These are phyloP conservation scores for Glareola pratincola DNA, from an alignment of 2,113 vertebrate genomes.

Conservation along the genomic window DNA sequence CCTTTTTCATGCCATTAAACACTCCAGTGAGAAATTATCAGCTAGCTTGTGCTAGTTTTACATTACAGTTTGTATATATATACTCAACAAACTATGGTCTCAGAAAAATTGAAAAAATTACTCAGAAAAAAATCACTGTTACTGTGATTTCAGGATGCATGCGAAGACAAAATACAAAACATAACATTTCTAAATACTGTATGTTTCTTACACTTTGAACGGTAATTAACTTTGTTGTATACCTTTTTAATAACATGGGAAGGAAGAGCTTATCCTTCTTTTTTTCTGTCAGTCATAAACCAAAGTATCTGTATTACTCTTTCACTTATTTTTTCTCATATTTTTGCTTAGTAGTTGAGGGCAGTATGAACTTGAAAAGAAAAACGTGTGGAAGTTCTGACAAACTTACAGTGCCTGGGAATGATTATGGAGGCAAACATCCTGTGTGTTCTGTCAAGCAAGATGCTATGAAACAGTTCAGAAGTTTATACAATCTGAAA, in stretches of 20 bases:
- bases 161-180: not conserved
- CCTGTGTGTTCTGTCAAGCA: not conserved
- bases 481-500: not conserved
- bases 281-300: not conserved
- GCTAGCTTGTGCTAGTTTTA: not conserved
- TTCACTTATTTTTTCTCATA: not conserved
- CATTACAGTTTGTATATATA: not conserved
- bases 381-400: not conserved
- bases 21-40: not conserved
- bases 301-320: not conserved
- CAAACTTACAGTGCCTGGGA: not conserved
- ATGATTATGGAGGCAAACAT: not conserved
- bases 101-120: not conserved
- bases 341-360: not conserved
- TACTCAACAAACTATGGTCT: not conserved
- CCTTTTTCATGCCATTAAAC: not conserved
- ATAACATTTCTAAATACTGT: not conserved
- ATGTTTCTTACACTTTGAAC: not conserved
- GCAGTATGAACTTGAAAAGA: not conserved
- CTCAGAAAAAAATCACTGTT: no score
- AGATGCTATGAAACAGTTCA: not conserved
- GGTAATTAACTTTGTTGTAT: not conserved
- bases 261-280: not conserved
- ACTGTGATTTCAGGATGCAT: not conserved
- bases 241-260: not conserved